These are phyloP conservation scores for Amphipoea lucens DNA, from an alignment of 2,888 invertebrate species.

Conservation along the genomic window DNA sequence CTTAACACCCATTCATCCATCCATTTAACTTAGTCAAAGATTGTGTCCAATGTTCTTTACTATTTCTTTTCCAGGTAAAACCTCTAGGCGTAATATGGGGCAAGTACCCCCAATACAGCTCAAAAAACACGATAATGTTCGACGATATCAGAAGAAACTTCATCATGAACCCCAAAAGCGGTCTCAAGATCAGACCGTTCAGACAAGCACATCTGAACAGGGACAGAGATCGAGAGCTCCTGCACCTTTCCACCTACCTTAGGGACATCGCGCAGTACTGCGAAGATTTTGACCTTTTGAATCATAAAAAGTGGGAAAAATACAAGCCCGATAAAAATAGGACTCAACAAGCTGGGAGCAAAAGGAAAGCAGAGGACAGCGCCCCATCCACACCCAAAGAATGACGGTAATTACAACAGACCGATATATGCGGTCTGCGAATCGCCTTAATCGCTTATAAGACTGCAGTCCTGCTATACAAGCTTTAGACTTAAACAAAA, in stretches of 20 bases:
- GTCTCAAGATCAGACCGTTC: conserved; percentile 97
- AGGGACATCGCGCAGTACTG: conserved; percentile 94
- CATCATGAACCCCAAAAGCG: conserved; percentile 98
- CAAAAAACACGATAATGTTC: conserved; percentile 99
- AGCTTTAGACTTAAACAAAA: conserved; percentile 49
- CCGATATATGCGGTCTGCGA: conserved; percentile 41
- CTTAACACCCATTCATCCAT: too few relatives aligned
- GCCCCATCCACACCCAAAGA: conserved; percentile 80
- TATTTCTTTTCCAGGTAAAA: conserved; percentile 92
- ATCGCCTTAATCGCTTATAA: conserved; percentile 72
- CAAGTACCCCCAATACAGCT: conserved; percentile 96
- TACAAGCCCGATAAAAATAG: conserved; percentile 90
- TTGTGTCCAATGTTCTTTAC: too few relatives aligned
- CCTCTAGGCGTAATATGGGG: conserved; percentile 99
- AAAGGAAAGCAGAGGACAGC: conserved; percentile 87
- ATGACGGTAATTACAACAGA: conserved; percentile 75
- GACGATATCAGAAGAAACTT: conserved; percentile 99
- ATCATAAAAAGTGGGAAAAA: conserved; percentile 98
- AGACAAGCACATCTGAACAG: conserved; percentile 97
- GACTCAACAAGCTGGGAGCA: conserved; percentile 81
- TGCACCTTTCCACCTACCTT: conserved; percentile 95
- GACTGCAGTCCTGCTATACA: conserved; percentile 62
- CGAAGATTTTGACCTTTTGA: conserved; percentile 95
- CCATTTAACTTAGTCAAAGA: too few relatives aligned
- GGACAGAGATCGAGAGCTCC: conserved; percentile 94